phyloP scores from a whole-genome alignment of 1,140 invertebrate species.

The Bathynomus jamesi region DNA sequence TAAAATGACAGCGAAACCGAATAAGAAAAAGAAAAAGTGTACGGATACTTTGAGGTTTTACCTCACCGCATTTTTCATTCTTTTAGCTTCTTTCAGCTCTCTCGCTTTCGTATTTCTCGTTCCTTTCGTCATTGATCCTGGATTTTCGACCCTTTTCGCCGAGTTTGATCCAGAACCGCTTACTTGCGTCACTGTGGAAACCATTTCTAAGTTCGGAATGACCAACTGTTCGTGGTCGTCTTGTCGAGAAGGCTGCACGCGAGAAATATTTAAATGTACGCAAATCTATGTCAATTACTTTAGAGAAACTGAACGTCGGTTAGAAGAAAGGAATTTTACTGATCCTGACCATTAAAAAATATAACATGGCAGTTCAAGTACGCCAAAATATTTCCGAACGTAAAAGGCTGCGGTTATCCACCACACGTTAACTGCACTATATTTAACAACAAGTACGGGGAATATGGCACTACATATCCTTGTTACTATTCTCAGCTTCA shows the following conservation, averaged over 20 bases:
- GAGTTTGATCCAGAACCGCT: slow-evolving; percentile 74
- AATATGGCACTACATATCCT: slow-evolving; percentile 68
- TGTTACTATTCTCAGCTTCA: slow-evolving; percentile 81
- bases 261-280: slow-evolving; percentile 53
- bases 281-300: slow-evolving; percentile 66
- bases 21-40: not conserved
- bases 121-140: slow-evolving; percentile 80
- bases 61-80: slow-evolving; percentile 81
- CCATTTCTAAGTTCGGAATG: slow-evolving; percentile 67
- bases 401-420: slow-evolving; percentile 82
- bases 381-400: slow-evolving; percentile 74
- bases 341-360: slow-evolving; percentile 3
- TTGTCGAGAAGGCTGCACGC: slow-evolving; percentile 76
- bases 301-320: slow-evolving; percentile 32
- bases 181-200: slow-evolving; percentile 69
- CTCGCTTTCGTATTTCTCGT: slow-evolving; percentile 84
- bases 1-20: not conserved
- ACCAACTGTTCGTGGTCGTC: slow-evolving; percentile 77
- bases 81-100: slow-evolving; percentile 74
- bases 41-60: slow-evolving; percentile 53
- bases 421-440: slow-evolving; percentile 78
- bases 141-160: slow-evolving; percentile 74
- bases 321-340: slow-evolving; percentile 40
- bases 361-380: slow-evolving; percentile 44
- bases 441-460: slow-evolving; percentile 65